phyloP scores from a whole-genome alignment of 2,888 invertebrate species.

The Cheilosia urbana region DNA sequence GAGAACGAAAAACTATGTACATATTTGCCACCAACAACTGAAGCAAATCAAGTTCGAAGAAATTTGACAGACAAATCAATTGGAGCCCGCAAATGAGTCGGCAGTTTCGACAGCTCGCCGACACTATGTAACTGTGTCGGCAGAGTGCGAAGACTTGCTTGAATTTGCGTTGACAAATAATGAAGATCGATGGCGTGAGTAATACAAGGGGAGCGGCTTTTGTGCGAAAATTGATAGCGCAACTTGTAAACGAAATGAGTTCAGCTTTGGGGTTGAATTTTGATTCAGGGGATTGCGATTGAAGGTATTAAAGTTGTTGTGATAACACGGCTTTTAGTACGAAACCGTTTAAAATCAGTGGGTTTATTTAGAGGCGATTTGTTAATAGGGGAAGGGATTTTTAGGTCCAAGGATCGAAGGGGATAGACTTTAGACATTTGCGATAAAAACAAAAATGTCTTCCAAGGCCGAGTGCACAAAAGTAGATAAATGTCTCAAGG shows the following conservation, averaged over 20 bases:
- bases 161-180: slow-evolving; percentile 15
- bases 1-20: background rate
- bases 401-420: no score
- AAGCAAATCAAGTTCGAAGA: slow-evolving; percentile 17
- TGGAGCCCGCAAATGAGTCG: slow-evolving; percentile 8
- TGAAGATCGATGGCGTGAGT: slow-evolving; percentile 47
- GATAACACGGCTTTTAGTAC: no score
- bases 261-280: background rate
- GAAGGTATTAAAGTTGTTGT: background rate
- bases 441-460: no score
- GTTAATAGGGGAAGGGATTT: no score
- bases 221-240: slow-evolving; percentile 14
- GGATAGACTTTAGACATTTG: no score
- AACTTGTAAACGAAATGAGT: slow-evolving; percentile 1
- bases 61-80: slow-evolving; percentile 6
- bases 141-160: background rate
- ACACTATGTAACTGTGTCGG: background rate
- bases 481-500: no score
- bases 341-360: no score
- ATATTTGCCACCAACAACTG: background rate
- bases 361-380: no score
- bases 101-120: slow-evolving; percentile 3
- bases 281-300: background rate
- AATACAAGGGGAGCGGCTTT: slow-evolving; percentile 3
- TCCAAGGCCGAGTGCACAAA: no score